These are phyloP conservation scores for Sinhomidia bicolor DNA, from an alignment of 2,888 invertebrate genomes.

Conservation along the genomic window DNA sequence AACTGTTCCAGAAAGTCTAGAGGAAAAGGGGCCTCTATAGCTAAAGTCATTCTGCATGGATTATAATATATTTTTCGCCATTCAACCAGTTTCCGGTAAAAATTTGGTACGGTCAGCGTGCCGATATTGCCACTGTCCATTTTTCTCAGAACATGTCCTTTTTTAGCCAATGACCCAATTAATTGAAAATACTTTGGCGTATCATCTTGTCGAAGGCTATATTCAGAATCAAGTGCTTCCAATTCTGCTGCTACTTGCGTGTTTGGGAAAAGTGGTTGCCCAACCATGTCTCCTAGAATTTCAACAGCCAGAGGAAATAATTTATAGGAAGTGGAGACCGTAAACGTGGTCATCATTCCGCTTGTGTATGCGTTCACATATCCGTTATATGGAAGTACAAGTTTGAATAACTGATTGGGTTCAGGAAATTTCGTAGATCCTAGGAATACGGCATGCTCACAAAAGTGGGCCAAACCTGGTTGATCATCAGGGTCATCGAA, in stretches of 20 bases:
- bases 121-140: conserved; percentile 70
- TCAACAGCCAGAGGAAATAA: conserved; percentile 58
- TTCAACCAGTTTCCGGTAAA: conserved; percentile 54
- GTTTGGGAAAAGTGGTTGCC: conserved; percentile 56
- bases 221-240: conserved; percentile 72
- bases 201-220: conserved; percentile 65
- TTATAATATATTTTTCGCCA: conserved; percentile 67
- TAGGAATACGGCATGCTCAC: conserved; percentile 73
- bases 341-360: conserved; percentile 64
- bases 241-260: conserved; percentile 66
- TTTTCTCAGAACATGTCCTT: conserved; percentile 63
- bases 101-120: conserved; percentile 56
- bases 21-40: conserved; percentile 69
- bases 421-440: conserved; percentile 72
- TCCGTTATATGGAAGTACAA: conserved; percentile 59
- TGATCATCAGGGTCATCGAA: conserved; percentile 61
- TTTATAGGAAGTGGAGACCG: conserved; percentile 40
- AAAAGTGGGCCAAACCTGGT: conserved; percentile 72
- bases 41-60: conserved; percentile 69
- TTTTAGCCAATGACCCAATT: conserved; percentile 57
- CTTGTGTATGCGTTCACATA: conserved; percentile 69
- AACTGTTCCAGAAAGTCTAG: conserved; percentile 55
- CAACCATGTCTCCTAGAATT: conserved; percentile 70
- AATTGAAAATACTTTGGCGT: conserved; percentile 64
- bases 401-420: conserved; percentile 60